Conservation (phyloP, 1,140 invertebrate genomes). For the Chrysomallon squamiferum region DNA sequence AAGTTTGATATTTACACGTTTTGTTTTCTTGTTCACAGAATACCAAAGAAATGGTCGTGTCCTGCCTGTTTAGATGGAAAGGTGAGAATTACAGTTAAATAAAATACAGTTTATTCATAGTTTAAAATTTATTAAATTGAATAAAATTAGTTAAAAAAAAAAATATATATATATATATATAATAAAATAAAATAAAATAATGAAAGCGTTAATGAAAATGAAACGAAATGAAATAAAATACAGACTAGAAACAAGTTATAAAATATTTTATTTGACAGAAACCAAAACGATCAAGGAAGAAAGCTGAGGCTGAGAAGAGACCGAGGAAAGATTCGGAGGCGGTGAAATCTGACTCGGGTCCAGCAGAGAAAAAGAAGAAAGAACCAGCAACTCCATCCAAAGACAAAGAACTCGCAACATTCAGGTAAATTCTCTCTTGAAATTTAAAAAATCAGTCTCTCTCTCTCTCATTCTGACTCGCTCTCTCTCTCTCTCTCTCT, state of each 20-base stretch:
- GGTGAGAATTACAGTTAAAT: constrained; percentile 22
- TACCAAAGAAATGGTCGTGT: constrained; percentile 58
- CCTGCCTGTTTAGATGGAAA: constrained; percentile 41
- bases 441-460: not conserved
- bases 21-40: constrained; percentile 30
- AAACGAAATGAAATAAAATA: too few relatives aligned
- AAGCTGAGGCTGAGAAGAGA: constrained; percentile 23
- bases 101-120: not conserved
- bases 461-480: not conserved
- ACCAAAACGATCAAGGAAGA: constrained; percentile 21
- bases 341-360: constrained; percentile 12
- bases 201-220: too few relatives aligned
- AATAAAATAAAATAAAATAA: too few relatives aligned
- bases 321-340: constrained; percentile 32
- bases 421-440: constrained; percentile 25
- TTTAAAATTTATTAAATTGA: too few relatives aligned
- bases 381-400: constrained; percentile 4
- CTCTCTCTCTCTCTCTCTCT: too few relatives aligned
- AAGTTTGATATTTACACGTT: too few relatives aligned
- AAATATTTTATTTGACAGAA: not conserved
- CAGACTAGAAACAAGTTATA: too few relatives aligned
- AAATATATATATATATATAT: too few relatives aligned
- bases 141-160: too few relatives aligned
- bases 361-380: constrained; percentile 28
- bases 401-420: constrained; percentile 18